Percentiles rank a stretch among this genome's conserved stretches.
Evolutionary conservation across 2,888 invertebrate species (phyloP).

Genomic region (Philopedon plagiatum): DNA sequence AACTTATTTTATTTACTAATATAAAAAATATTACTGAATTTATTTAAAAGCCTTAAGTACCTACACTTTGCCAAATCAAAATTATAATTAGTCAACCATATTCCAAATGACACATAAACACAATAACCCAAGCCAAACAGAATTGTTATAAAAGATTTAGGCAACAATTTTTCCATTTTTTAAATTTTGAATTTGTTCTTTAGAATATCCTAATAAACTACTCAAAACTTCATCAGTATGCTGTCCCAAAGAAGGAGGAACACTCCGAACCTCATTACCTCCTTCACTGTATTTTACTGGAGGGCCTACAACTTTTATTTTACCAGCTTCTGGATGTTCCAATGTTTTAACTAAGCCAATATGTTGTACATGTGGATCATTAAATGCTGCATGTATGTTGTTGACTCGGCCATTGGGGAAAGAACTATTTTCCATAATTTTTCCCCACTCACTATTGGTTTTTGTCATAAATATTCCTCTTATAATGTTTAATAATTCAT

Average conservation of each 20-base stretch:
- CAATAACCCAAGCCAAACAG: no score
- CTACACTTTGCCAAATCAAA: no score
- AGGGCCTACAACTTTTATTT: constrained; percentile 86
- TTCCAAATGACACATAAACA: no score
- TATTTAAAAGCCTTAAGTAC: no score
- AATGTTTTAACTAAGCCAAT: constrained; percentile 82
- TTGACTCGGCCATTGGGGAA: constrained; percentile 95
- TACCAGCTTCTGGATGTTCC: constrained; percentile 79
- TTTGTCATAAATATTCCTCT: constrained; percentile 73
- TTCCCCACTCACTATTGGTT: constrained; percentile 82
- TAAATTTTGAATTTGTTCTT: constrained; percentile 73
- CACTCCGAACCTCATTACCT: constrained; percentile 77
- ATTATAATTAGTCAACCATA: no score
- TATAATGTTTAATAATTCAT: constrained; percentile 77
- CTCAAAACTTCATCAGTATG: constrained; percentile 86
- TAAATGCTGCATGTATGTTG: constrained; percentile 86
- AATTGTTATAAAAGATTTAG: background rate
- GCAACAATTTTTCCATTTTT: constrained; percentile 68
- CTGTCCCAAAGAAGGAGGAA: constrained; percentile 90
- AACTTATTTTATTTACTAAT: no score
- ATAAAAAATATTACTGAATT: no score
- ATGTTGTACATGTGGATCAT: constrained; percentile 86
- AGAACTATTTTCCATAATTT: constrained; percentile 78
- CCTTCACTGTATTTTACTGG: constrained; percentile 86
- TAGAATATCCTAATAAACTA: constrained; percentile 76